Base-by-base conservation (phyloP, 2,113 vertebrate species). In the Acrocephalus kingi region DNA sequence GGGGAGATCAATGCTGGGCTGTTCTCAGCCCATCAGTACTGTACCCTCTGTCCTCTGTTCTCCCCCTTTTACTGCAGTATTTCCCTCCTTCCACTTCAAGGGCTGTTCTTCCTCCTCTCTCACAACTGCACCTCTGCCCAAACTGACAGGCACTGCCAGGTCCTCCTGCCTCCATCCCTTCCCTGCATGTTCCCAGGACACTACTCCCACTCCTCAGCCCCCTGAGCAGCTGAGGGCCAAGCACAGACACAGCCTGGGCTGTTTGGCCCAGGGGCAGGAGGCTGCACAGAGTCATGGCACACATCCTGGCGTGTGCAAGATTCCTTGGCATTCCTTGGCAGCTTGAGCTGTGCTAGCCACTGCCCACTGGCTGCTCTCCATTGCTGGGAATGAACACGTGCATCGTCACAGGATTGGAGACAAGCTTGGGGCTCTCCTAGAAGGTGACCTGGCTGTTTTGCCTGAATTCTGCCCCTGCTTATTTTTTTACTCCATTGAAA, bases 91-190 rank as follows among this genome's bases (percentile, higher is more conserved):
- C 51, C 51, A 19, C 59, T 87, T 52, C 90, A 64, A 79, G 56
- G 39, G 35, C 49, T 73, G 3, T 13, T 73, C 23, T 46, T 69
- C 27, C 20, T 25, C 3, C 7, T 74, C 58, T 15, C 33, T 24
- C 21, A 69, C 58, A 43, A 43, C 35, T 18, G 51, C 23, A 24
- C 39, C 35, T 62, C 62, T 48, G 39, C 39, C 35, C 37, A 68
- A 37, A 46, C 43, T 0, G 0, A 54, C 1, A 39, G 37, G 59
- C 43, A 24, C 24, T 1, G 1, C 33, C 22, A 43, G 23, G 11
- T 51, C 41, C 68, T 59, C 72, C 63, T 72, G 16, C 39, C 27
- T 33, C 35, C n/a, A 17, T 19, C 63, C 39, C 11, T 49, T 51
- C 62, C 49, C 66, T 37, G 17, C 33, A 2, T 0, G 8, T 24